These are phyloP conservation scores for Australoheros scitulus DNA, from an alignment of 2,113 vertebrate genomes.

Conservation along the genomic window DNA sequence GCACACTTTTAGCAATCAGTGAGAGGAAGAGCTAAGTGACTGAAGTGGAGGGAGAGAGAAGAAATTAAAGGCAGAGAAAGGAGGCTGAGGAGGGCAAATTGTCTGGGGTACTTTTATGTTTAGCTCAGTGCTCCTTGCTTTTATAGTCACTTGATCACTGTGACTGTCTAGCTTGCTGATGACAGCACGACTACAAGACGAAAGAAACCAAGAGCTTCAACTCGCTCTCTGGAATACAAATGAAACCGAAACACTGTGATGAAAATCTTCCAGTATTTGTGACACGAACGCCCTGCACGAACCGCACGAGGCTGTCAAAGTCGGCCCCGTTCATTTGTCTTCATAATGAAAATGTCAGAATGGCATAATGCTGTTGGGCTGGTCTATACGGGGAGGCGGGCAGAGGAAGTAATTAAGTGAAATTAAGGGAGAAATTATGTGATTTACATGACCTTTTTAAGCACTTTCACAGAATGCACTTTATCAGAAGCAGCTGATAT, in stretches of 20 bases:
- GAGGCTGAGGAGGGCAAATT: not conserved
- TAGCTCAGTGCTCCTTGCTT: not conserved
- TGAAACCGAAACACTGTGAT: not conserved
- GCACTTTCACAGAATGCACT: not conserved
- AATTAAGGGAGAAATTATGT: not conserved
- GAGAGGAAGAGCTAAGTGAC: constrained; percentile 34
- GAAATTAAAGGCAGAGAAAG: not conserved
- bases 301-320: not conserved
- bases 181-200: not conserved
- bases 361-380: not conserved
- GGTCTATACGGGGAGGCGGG: not conserved
- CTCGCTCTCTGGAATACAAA: not conserved
- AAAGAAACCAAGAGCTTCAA: not conserved
- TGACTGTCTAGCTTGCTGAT: not conserved
- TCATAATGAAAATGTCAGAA: constrained; percentile 8
- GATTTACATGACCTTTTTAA: not conserved
- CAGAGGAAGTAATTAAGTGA: not conserved
- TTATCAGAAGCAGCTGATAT: not conserved
- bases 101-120: not conserved
- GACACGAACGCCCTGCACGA: not conserved
- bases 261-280: not conserved
- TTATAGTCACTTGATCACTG: not conserved
- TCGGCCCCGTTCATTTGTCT: not conserved
- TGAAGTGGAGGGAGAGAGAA: constrained; percentile 8
- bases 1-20: constrained; percentile 35